Conservation (phyloP, 2,888 invertebrate species). For the Cepaea hortensis region DNA sequence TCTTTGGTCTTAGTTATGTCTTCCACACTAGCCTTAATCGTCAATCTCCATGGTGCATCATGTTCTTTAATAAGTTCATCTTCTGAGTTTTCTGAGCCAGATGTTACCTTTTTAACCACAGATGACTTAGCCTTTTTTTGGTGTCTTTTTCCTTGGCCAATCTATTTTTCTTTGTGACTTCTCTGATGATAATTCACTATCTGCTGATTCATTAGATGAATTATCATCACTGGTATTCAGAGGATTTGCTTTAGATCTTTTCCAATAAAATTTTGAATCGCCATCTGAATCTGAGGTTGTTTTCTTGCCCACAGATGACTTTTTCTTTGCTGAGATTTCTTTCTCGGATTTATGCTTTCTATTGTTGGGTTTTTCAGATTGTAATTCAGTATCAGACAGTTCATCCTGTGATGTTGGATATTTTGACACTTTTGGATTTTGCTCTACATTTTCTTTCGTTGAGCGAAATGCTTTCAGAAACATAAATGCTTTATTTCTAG, state of each 20-base stretch:
- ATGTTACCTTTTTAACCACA: not conserved
- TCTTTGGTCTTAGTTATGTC: constrained; percentile 30
- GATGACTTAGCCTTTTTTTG: too few species aligned
- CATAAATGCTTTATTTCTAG: not conserved
- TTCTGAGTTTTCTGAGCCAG: constrained; percentile 7
- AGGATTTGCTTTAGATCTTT: not conserved
- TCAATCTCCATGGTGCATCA: not conserved
- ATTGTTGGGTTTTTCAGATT: not conserved
- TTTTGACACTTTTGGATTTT: not conserved
- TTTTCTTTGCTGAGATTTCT: not conserved
- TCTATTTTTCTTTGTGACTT: not conserved
- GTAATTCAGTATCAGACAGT: not conserved
- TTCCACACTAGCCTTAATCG: constrained; percentile 21
- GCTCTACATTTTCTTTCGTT: not conserved
- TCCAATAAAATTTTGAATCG: not conserved
- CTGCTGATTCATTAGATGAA: not conserved
- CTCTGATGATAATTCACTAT: not conserved
- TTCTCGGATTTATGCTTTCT: not conserved
- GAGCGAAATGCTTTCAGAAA: not conserved
- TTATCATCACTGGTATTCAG: not conserved
- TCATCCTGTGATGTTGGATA: not conserved
- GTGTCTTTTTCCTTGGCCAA: too few species aligned
- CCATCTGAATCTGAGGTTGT: not conserved
- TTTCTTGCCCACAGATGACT: not conserved
- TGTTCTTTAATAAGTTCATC: not conserved